These are phyloP conservation scores for Vimba vimba DNA, from an alignment of 2,113 vertebrate genomes.

Conservation along the genomic window DNA sequence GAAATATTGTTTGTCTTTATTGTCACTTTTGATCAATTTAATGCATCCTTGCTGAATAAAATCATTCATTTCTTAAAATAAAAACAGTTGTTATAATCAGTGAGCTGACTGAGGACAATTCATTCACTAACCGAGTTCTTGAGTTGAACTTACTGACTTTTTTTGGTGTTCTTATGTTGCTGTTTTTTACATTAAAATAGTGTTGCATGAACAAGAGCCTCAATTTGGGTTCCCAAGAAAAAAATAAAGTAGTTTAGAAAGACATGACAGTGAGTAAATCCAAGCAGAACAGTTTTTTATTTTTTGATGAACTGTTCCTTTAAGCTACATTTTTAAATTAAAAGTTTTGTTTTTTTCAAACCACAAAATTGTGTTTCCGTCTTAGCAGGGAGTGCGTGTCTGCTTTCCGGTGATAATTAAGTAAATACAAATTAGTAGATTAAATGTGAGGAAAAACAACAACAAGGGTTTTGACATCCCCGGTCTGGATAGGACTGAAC, in stretches of 20 bases:
- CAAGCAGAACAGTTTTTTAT: neutral
- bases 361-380: neutral
- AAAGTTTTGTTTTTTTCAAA: neutral
- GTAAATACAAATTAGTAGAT: conserved; percentile 16
- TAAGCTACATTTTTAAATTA: neutral
- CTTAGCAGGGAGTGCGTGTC: neutral
- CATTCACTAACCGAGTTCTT: too few relatives aligned
- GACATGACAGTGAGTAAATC: neutral
- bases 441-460: neutral
- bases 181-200: neutral
- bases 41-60: too few relatives aligned
- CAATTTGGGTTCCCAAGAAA: neutral
- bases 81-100: too few relatives aligned
- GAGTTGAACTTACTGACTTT: too few relatives aligned
- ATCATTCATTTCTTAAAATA: too few relatives aligned
- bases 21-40: too few relatives aligned
- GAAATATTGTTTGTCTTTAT: too few relatives aligned
- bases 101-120: too few relatives aligned
- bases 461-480: neutral
- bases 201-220: neutral
- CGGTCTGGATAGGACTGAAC: neutral
- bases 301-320: neutral
- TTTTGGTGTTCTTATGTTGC: neutral
- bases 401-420: neutral
- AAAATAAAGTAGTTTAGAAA: neutral